Base-by-base conservation (phyloP, 2,888 invertebrate species). In the Monopis laevigella region DNA sequence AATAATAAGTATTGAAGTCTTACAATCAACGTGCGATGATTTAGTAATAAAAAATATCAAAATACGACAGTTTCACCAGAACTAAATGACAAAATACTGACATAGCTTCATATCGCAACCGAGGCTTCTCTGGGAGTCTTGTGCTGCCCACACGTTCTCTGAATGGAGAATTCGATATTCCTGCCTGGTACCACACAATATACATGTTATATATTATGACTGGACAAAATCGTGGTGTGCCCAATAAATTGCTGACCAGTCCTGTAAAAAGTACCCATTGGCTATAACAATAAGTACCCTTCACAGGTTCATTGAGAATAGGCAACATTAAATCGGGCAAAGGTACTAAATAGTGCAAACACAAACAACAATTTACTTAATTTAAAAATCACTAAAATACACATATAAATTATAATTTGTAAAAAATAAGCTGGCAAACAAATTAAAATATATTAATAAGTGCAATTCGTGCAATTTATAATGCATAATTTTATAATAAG, bases 61-160 rank as follows among this genome's bases (percentile, higher is more conserved):
- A 17, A 32, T 10, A 7, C 32, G n/a, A 32, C 2, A 14, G 17
- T 5, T 4, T 6, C 32, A 32, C 32, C 32, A 32, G n/a, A 17
- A 32, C 32, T 32, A 32, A 14, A 29, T 29, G 12, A 32, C 32
- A 32, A 24, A 53, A 58, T 80, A 82, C 81, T 81, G 78, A 80
- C 82, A 81, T 72, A 58, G 77, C 68, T 65, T 83, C 86, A 73
- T 86, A 91, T 90, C 93, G 90, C 73, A 93, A 90, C 88, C 93
- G 89, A 73, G 93, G 92, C 66, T 93, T 85, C 69, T 94, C 93
- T 51, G 90, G 88, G 58, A 93, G 82, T 46, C 93, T 87, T 65
- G 92, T 93, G 82, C 93, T 93, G 66, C 93, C 93, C 51, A 93
- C 84, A 48, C 94, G 87, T 78, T 94, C 95, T 63, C 94, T 85